A percentile compares a stretch with the other conserved stretches of the same genome.
These are phyloP conservation scores for Pseudocheirus occidentalis DNA, from an alignment of 2,797 vertebrate genomes.

Conservation along the genomic window DNA sequence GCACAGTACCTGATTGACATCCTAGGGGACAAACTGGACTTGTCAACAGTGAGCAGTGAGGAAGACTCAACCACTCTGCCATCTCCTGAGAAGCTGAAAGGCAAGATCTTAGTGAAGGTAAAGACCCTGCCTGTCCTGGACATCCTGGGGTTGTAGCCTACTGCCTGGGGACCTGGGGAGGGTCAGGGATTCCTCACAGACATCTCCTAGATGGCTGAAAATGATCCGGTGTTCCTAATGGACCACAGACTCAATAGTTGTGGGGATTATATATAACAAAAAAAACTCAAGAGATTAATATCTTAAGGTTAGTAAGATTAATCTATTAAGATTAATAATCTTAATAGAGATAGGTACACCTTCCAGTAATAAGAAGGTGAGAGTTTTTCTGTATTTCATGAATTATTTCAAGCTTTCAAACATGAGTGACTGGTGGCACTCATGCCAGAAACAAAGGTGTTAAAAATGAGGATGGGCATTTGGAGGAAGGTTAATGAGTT, in stretches of 20 bases:
- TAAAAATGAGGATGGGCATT: background rate
- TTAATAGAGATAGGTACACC: background rate
- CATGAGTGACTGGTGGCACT: background rate
- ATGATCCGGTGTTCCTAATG: background rate
- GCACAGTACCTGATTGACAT: constrained; percentile 94
- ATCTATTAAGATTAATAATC: background rate
- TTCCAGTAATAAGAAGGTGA: background rate
- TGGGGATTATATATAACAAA: background rate
- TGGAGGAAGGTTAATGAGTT: background rate
- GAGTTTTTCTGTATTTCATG: background rate
- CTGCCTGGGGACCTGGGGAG: background rate
- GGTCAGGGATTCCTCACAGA: background rate
- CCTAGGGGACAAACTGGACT: constrained; percentile 94
- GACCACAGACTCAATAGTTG: background rate
- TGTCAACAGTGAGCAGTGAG: constrained; percentile 87
- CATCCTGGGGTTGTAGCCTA: background rate
- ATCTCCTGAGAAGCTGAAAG: constrained; percentile 92
- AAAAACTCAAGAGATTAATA: background rate
- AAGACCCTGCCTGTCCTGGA: background rate
- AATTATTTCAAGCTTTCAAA: background rate
- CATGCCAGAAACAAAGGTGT: background rate
- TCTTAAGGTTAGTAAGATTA: background rate
- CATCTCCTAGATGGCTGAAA: background rate
- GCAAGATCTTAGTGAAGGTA: constrained; percentile 98
- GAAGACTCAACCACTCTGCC: constrained; percentile 89